These are phyloP conservation scores for Tethya wilhelma DNA, from an alignment of 37 sponge, comb jelly and placozoan species.

Conservation along the genomic window DNA sequence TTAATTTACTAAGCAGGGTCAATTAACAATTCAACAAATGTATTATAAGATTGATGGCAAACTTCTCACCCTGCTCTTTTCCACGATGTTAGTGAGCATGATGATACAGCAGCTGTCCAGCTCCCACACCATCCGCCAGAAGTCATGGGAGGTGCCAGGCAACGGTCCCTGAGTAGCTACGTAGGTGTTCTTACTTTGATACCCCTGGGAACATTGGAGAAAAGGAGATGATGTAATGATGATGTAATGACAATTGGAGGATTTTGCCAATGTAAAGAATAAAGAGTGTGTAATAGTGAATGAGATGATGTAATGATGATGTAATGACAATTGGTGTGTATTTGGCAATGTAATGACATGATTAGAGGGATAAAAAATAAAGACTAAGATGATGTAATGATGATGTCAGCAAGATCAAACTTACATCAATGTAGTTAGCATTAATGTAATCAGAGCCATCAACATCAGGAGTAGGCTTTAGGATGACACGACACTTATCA, in stretches of 20 bases:
- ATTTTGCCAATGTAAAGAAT: not conserved
- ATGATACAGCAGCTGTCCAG: slow-evolving; percentile 59
- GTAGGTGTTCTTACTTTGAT: slow-evolving; percentile 32
- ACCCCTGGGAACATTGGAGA: slow-evolving; percentile 67
- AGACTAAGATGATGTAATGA: not conserved
- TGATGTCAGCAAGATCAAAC: not conserved
- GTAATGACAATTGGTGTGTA: not conserved
- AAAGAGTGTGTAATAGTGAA: not conserved
- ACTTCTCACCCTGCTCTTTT: slow-evolving; percentile 72
- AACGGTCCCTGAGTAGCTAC: slow-evolving; percentile 80
- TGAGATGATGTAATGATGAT: not conserved
- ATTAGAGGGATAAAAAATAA: not conserved
- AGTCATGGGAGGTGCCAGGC: slow-evolving; percentile 68
- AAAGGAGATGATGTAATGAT: not conserved
- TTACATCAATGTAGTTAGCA: slow-evolving; percentile 86
- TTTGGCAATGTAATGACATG: too few relatives aligned
- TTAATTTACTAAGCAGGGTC: too few relatives aligned
- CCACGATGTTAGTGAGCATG: slow-evolving; percentile 82
- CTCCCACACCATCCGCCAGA: slow-evolving; percentile 89
- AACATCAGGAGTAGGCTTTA: slow-evolving; percentile 32
- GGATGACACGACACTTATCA: slow-evolving; percentile 64
- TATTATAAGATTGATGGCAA: not conserved
- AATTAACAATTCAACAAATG: too few relatives aligned
- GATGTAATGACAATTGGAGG: not conserved
- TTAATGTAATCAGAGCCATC: slow-evolving; percentile 86